Conservation (phyloP, 2,888 invertebrate species). For the Gasteruption jaculator region DNA sequence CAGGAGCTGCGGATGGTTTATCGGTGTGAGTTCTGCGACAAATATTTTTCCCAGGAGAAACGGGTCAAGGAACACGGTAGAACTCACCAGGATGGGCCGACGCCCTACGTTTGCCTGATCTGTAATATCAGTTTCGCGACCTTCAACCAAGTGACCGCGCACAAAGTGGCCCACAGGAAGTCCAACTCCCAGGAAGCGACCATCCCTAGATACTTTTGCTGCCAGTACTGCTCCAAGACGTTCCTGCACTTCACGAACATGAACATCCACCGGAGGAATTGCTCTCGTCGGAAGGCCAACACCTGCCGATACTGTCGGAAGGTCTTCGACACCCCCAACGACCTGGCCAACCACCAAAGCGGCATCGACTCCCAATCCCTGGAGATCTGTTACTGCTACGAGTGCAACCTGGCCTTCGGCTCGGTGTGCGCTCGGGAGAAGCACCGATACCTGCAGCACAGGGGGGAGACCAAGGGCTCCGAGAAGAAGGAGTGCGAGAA, state of each 20-base stretch:
- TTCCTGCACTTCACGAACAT: constrained; percentile 17
- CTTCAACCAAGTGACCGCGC: constrained; percentile 19
- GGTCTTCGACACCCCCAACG: constrained; percentile 12
- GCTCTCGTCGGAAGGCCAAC: constrained; percentile 7
- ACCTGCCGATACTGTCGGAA: constrained; percentile 15
- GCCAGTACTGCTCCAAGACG: constrained; percentile 16
- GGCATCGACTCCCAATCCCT: constrained; percentile 6
- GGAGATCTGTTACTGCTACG: constrained; percentile 12
- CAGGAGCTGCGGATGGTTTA: no score
- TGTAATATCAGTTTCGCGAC: constrained; percentile 19
- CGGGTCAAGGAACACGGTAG: constrained; percentile 13
- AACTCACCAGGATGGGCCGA: constrained; percentile 11
- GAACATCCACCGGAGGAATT: constrained; percentile 19
- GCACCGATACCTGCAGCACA: constrained; percentile 15
- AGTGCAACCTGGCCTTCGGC: constrained; percentile 11
- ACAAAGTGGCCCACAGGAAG: constrained; percentile 18
- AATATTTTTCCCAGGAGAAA: constrained; percentile 12
- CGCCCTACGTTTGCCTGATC: constrained; percentile 21
- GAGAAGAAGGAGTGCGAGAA: not conserved
- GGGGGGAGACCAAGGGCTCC: not conserved
- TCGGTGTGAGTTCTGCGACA: constrained; percentile 22
- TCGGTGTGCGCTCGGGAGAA: constrained; percentile 14
- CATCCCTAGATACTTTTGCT: constrained; percentile 18
- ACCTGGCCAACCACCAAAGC: constrained; percentile 16
- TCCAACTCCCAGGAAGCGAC: not conserved